A percentile compares a stretch with the other conserved stretches of the same genome.
Conservation (phyloP, 2,797 vertebrate genomes). For the Aselliscus stoliczkanus region DNA sequence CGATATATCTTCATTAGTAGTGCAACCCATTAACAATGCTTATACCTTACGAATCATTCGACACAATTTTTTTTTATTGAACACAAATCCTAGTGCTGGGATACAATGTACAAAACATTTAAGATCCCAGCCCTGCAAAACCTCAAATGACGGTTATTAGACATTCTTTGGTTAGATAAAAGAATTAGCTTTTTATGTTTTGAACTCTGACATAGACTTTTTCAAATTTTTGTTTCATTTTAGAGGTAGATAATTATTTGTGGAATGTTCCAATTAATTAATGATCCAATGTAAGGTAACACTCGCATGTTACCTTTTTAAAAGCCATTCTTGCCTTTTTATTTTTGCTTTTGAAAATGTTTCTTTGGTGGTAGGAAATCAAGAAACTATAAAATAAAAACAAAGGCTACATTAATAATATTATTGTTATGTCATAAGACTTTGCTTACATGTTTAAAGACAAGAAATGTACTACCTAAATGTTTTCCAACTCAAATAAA, state of each 20-base stretch:
- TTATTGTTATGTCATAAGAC: conserved; percentile 24
- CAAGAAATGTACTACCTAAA: neutral
- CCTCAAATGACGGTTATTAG: neutral
- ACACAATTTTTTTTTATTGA: neutral
- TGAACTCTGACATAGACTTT: neutral
- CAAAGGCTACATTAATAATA: neutral
- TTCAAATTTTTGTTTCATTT: neutral
- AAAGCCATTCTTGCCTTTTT: neutral
- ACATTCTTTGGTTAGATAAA: neutral
- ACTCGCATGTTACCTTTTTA: neutral
- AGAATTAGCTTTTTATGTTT: neutral
- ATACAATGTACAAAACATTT: neutral
- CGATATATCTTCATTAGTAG: neutral
- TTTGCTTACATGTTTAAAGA: neutral
- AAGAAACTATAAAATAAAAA: conserved; percentile 17
- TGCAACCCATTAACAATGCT: neutral
- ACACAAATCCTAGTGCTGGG: neutral
- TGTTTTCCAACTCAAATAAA: conserved; percentile 50
- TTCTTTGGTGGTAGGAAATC: neutral
- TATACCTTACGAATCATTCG: neutral
- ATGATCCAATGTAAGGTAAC: conserved; percentile 17
- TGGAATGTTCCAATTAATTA: neutral
- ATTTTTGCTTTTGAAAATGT: conserved; percentile 18
- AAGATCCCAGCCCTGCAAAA: neutral
- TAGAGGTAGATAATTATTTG: neutral